Evolutionary conservation across 1,140 invertebrate genomes (phyloP).

Genomic region (Aphaenogaster rudis): DNA sequence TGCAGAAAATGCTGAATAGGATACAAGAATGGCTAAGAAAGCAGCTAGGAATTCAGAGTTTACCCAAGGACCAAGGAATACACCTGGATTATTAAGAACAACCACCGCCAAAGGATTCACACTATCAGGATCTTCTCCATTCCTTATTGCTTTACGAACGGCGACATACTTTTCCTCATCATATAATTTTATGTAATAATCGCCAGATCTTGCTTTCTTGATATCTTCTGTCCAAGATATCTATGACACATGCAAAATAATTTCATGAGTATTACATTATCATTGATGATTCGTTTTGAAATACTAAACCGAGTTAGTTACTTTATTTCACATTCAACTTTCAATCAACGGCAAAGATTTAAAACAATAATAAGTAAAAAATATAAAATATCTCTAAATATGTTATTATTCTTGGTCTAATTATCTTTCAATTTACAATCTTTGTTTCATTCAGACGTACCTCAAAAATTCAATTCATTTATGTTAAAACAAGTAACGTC

Average conservation of each 20-base stretch:
- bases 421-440: neutral
- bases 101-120: constrained; percentile 93
- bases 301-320: neutral
- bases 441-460: neutral
- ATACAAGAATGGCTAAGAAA: constrained; percentile 92
- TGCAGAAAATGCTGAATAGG: constrained; percentile 94
- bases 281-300: neutral
- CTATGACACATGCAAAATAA: constrained; percentile 84
- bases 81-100: constrained; percentile 93
- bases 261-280: constrained; percentile 5
- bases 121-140: constrained; percentile 89
- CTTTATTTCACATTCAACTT: neutral
- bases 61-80: constrained; percentile 96
- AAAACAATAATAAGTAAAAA: neutral
- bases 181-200: constrained; percentile 93
- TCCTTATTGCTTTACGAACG: constrained; percentile 92
- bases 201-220: constrained; percentile 92
- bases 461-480: neutral
- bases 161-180: constrained; percentile 96
- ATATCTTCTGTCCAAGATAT: constrained; percentile 97
- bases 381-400: neutral
- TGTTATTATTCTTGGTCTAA: neutral
- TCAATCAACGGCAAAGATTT: neutral
- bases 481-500: neutral
- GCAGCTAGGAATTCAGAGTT: constrained; percentile 97